Evolutionary conservation across 2,113 vertebrate species (phyloP), one percentile per base, ranked within the genome.

Genomic region (Struthidea cinerea): DNA sequence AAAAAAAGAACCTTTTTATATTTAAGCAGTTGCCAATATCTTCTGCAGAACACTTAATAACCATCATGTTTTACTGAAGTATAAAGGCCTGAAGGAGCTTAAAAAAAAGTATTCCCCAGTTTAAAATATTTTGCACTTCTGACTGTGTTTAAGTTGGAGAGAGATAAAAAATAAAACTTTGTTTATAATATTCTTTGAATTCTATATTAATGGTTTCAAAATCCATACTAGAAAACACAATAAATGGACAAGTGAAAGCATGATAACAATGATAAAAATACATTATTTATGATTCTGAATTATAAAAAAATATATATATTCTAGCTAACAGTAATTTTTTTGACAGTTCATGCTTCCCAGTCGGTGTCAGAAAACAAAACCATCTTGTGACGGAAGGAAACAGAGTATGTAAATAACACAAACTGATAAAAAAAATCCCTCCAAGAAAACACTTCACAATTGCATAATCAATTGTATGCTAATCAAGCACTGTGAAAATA

Each of bases 301-400:
- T 10, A 10, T 33, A 24, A 61, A 52, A 41, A 22, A 15, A 4
- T 0, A 17, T 23, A 2, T 0, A 16, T 16, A 33, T 59, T 84
- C 5, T 50, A 49, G 20, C 15, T n/a, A 79, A 39, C 16, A 52
- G n/a, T 33, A 2, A 2, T 14, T 78, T 73, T 73, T 81, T 82
- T 64, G 41, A n/a, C 13, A 42, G 5, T 7, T 80, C 1, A 0
- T 41, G 23, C 33, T 78, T 78, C 27, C 22, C 39, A 42, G 35
- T 24, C 68, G 35, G 11, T 79, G 33, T 63, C 8, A 68, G 18
- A 42, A 93, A 75, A 55, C 16, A 79, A 85, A 92, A 47, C 3
- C 4, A 4, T 91, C 17, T 64, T 83, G 13, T 80, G 53, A 60
- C 3, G 6, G 60, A 83, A 60, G 44, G 44, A 52, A 88, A 47